Percentiles rank a stretch among this genome's conserved stretches.
phyloP scores from a whole-genome alignment of 2,888 invertebrate genomes.

The Alsophila aescularia region DNA sequence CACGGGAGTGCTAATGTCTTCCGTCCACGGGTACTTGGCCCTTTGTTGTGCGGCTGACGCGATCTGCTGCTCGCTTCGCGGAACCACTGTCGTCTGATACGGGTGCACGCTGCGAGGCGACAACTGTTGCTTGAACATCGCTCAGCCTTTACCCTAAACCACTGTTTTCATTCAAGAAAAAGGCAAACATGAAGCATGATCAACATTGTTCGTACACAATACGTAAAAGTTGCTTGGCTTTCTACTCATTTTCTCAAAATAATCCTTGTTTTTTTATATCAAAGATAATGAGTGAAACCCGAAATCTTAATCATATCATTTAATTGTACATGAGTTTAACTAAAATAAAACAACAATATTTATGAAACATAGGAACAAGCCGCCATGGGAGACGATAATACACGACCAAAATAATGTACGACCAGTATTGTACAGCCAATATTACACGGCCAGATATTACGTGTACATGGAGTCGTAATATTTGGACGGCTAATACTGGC shows the following conservation, averaged over 20 bases:
- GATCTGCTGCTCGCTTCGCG: slow-evolving; percentile 75
- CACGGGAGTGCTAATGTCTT: slow-evolving; percentile 67
- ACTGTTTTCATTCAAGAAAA: slow-evolving; percentile 27
- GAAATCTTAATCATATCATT: no score
- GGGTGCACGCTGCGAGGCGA: slow-evolving; percentile 78
- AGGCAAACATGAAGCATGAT: slow-evolving; percentile 27
- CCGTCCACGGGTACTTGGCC: slow-evolving; percentile 78
- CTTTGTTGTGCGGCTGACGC: slow-evolving; percentile 76
- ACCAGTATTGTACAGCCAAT: no score
- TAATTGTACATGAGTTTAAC: background rate
- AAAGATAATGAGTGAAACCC: no score
- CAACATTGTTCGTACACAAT: slow-evolving; percentile 21
- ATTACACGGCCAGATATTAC: no score
- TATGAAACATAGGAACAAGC: background rate
- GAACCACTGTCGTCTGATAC: slow-evolving; percentile 79
- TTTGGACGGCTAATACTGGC: no score
- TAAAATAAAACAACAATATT: background rate
- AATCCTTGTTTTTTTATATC: no score
- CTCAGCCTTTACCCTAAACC: slow-evolving; percentile 45
- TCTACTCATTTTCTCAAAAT: slow-evolving; percentile 29
- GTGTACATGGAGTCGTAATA: no score
- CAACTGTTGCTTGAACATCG: slow-evolving; percentile 80
- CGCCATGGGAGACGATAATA: no score
- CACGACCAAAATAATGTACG: no score
- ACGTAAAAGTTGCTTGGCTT: background rate